These are phyloP conservation scores for Teleogryllus occipitalis DNA, from an alignment of 1,140 invertebrate species.

Conservation along the genomic window DNA sequence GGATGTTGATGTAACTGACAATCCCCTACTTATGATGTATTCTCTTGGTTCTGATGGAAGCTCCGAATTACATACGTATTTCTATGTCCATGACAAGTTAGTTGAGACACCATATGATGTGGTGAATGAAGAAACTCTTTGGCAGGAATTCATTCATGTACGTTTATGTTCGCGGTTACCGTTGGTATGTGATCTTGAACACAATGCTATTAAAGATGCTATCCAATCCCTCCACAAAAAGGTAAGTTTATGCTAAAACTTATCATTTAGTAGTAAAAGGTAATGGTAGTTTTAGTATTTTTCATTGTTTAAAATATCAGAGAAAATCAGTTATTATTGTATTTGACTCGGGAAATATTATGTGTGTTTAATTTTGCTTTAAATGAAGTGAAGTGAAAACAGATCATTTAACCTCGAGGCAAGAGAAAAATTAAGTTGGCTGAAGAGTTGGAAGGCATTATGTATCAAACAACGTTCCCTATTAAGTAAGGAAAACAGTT, in stretches of 20 bases:
- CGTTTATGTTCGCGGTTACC: slow-evolving; percentile 40
- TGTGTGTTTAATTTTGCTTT: background rate
- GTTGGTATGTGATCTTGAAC: slow-evolving; percentile 44
- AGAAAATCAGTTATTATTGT: background rate
- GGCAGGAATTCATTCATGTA: slow-evolving; percentile 57
- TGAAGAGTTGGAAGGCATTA: too few species aligned
- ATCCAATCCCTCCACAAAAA: slow-evolving; percentile 47
- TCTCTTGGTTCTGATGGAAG: slow-evolving; percentile 36
- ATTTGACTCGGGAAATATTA: background rate
- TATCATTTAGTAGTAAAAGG: too few species aligned
- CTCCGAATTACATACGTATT: slow-evolving; percentile 45
- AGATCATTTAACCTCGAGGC: too few species aligned
- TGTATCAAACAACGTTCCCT: too few species aligned
- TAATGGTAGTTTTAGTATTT: slow-evolving; percentile 6
- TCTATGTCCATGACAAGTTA: slow-evolving; percentile 61
- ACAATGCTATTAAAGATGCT: slow-evolving; percentile 43
- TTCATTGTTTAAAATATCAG: background rate
- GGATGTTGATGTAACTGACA: slow-evolving; percentile 67
- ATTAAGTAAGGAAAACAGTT: too few species aligned
- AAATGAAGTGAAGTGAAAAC: background rate
- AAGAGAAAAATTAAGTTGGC: too few species aligned
- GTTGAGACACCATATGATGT: slow-evolving; percentile 52
- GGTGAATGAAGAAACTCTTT: slow-evolving; percentile 49
- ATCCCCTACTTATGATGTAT: slow-evolving; percentile 57
- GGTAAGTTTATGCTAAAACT: slow-evolving; percentile 29